Conservation (phyloP, 2,797 vertebrate genomes). For the Sciaenops ocellatus region DNA sequence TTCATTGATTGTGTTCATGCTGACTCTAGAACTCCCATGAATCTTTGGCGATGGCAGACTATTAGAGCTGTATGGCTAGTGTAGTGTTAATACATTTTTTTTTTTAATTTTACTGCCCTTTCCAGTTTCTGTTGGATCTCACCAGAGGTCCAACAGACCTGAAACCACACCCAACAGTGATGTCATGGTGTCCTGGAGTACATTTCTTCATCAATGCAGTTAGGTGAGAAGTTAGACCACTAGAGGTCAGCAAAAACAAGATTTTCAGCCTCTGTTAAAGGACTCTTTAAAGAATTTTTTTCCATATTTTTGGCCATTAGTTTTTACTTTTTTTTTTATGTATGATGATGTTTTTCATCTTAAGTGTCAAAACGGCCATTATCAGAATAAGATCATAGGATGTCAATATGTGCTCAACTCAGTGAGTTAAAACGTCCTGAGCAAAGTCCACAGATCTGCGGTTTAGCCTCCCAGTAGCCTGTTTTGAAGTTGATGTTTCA, state of each 20-base stretch:
- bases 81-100: neutral
- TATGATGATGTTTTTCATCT: neutral
- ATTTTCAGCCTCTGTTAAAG: neutral
- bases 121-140: neutral
- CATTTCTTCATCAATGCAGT: neutral
- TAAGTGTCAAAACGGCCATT: neutral
- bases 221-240: neutral
- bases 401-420: neutral
- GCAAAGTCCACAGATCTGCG: neutral
- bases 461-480: neutral
- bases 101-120: neutral
- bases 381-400: neutral
- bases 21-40: neutral
- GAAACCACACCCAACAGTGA: neutral
- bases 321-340: too few species aligned
- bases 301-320: neutral
- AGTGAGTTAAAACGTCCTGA: neutral
- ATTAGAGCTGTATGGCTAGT: too few species aligned
- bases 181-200: neutral
- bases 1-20: neutral
- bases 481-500: neutral
- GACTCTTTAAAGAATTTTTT: neutral
- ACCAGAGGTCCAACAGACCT: neutral
- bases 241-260: neutral
- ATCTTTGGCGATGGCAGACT: neutral